Base-by-base conservation (phyloP, 2,888 invertebrate species). In the Lycophotia porphyrea region DNA sequence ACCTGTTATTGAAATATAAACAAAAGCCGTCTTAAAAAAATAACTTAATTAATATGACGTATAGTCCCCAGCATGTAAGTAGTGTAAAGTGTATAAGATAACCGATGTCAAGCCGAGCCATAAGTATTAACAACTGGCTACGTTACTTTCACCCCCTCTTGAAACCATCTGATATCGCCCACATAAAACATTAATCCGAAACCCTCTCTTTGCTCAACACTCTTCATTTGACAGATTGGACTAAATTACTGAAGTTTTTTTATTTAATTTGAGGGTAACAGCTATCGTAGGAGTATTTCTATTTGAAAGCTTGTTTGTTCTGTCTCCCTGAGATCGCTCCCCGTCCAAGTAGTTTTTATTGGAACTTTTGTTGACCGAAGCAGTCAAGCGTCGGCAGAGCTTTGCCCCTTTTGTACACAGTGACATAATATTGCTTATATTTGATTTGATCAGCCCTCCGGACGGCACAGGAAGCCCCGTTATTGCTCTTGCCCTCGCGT, bases 171-270 rank as follows among this genome's bases (percentile, higher is more conserved):
- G 91, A 93, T 93, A 92, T 92, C 91, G 88, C 91, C 93, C 93
- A 93, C 93, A 92, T 92, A 93, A 92, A 94, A 93, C 92, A 94
- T 93, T 93, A 94, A 94, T 93, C 92, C 90, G 79, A 90, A 87
- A 91, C 93, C 96, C 95, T 95, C 93, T 96, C 95, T 96, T 96
- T 96, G 93, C 95, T 91, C 88, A 96, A 93, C 96, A 96, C 96
- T 96, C 94, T 96, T 94, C 95, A 94, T 95, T 95, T 96, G 96
- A 96, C 96, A 96, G 95, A 96, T 96, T 95, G 95, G 91, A 92
- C 95, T 94, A 94, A 94, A 95, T 95, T 93, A 95, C 93, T 93
- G 91, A 92, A 94, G 94, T 92, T 94, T 95, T 96, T 95, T 95
- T 95, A 94, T 95, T 96, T 95, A 95, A 95, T 95, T 95, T 95